phyloP scores from a whole-genome alignment of 64 coral and sea anemone species.

The Acropora tenuis region DNA sequence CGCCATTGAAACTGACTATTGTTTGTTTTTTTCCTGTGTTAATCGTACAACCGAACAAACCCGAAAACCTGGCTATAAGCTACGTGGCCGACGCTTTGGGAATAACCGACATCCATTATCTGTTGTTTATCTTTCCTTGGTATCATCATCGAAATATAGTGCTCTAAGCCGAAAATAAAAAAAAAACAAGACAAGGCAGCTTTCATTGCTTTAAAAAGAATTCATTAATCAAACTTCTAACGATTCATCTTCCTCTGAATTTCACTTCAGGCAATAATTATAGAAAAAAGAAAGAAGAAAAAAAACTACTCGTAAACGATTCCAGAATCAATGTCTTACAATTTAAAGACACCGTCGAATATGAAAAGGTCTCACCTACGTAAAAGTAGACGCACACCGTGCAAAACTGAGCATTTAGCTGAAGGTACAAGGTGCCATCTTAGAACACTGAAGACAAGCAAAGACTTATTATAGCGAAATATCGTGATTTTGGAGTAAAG shows the following conservation, averaged over 20 bases:
- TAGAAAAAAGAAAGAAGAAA: background rate
- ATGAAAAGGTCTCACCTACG: background rate
- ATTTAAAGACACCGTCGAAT: background rate
- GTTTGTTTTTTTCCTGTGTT: too few relatives aligned
- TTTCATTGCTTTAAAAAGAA: constrained; percentile 20
- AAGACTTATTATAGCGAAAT: background rate
- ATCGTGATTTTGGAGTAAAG: too few relatives aligned
- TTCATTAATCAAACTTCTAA: constrained; percentile 33
- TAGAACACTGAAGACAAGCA: background rate
- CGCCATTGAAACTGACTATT: too few relatives aligned
- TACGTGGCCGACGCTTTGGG: background rate
- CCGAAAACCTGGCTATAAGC: too few relatives aligned
- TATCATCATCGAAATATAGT: constrained; percentile 3
- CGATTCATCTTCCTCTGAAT: background rate
- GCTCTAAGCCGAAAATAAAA: constrained; percentile 12
- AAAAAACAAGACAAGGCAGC: constrained; percentile 15
- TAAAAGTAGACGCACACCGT: background rate
- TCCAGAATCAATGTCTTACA: background rate
- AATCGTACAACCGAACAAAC: too few relatives aligned
- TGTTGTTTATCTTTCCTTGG: background rate
- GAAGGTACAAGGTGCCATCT: background rate
- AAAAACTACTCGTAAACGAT: too few relatives aligned
- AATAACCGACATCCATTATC: constrained; percentile 7
- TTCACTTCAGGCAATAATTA: background rate
- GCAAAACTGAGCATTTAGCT: background rate